Evolutionary conservation across 2,797 vertebrate species (phyloP).

Genomic region (Platyrinchus mystaceus): DNA sequence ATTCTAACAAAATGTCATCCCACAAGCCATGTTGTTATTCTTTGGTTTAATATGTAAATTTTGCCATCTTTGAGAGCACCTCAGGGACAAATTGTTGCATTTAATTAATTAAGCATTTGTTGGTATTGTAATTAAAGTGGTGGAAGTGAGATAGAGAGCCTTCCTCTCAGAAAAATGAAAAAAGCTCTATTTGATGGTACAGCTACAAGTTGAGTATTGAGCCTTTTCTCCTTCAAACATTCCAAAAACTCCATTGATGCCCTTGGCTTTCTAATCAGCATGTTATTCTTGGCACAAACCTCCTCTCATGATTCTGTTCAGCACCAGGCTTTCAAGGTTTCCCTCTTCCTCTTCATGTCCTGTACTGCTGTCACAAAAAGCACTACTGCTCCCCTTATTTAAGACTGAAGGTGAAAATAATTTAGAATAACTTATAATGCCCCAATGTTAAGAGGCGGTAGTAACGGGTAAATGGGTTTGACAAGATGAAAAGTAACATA

Average conservation of each 20-base stretch:
- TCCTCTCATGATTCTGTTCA: not conserved
- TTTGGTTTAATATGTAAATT: not conserved
- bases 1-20: not conserved
- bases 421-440: not conserved
- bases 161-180: not conserved
- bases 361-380: not conserved
- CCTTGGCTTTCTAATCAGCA: not conserved
- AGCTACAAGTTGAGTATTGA: not conserved
- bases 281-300: not conserved
- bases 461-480: not conserved
- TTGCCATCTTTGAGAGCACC: not conserved
- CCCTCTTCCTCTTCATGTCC: not conserved
- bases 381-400: not conserved
- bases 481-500: accelerated
- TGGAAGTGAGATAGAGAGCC: not conserved
- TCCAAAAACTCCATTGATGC: not conserved
- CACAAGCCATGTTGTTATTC: not conserved
- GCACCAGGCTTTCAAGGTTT: not conserved
- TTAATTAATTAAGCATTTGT: not conserved
- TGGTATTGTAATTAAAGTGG: not conserved
- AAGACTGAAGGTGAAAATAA: not conserved
- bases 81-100: not conserved
- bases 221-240: not conserved
- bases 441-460: not conserved
- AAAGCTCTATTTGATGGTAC: not conserved